Base-by-base conservation (phyloP, 2,113 vertebrate species). In the Apeltes quadracus region DNA sequence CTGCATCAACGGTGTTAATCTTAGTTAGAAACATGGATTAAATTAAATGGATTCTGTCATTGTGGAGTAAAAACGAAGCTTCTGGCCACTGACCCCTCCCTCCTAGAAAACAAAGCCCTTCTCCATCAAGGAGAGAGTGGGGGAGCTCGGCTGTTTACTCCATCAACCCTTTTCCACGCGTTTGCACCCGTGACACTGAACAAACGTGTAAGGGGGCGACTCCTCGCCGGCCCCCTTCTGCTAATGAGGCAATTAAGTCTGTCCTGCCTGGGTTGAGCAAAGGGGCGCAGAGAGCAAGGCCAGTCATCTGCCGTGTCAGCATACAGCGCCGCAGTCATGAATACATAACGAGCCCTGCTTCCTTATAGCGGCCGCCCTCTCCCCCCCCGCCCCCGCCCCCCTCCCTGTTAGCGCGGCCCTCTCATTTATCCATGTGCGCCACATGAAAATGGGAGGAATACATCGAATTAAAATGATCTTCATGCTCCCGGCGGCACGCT, bases 211-310 rank as follows among this genome's bases (percentile, higher is more conserved):
- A 84, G 87, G 87, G 76, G 85, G 83, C 48, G 62, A 84, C 75
- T 91, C 84, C 69, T 90, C 29, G 22, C 76, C 67, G 83, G 87
- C 86, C 87, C 86, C 79, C 82, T 85, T 53, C 91, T 88, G 85
- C 89, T 94, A 94, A 94, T 91, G 90, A 94, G 90, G 88, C 90
- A 91, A 93, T 94, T 92, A 93, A 93, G 85, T 87, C 78, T 84
- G 70, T 89, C 87, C 87, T 91, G 87, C 81, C 67, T 75, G 79
- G 83, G 80, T 80, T 82, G 85, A 82, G 78, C 78, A 70, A 82
- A 72, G 76, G 85, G 29, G 84, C 83, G 51, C 55, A 53, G 74
- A 79, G 85, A 88, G 88, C 76, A 71, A 81, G 77, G 71, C 78
- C 61, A 88, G 76, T 91, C 85, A 84, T 89, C 82, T 93, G 91